Evolutionary conservation across 2,113 vertebrate genomes (phyloP).

Genomic region (Tachysurus fulvidraco): DNA sequence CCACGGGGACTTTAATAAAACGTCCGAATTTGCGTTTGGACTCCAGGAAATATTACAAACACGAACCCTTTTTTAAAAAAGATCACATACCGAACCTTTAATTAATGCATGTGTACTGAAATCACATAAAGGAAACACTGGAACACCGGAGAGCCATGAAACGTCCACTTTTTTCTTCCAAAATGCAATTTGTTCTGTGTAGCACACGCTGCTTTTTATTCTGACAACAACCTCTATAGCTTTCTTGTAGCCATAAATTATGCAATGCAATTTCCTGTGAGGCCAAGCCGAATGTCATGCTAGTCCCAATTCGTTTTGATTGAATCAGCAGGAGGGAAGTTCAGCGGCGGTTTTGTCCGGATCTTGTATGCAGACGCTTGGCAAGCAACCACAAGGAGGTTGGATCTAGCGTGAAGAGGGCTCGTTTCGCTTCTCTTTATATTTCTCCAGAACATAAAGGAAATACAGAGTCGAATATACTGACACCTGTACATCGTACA

Average conservation of each 20-base stretch:
- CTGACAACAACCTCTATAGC: slow-evolving; percentile 39
- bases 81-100: background rate
- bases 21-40: background rate
- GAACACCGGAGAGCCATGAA: too few relatives aligned
- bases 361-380: background rate
- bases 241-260: slow-evolving; percentile 62
- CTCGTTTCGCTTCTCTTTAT: background rate
- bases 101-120: background rate
- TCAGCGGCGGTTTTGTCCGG: background rate
- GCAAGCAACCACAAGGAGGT: background rate
- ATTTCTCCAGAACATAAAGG: background rate
- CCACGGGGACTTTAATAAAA: background rate
- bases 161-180: background rate
- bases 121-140: background rate
- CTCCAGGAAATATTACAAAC: background rate
- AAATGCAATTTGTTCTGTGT: background rate
- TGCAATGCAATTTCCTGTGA: slow-evolving; percentile 62
- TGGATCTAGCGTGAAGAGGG: background rate
- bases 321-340: slow-evolving; percentile 1
- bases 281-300: slow-evolving; percentile 49
- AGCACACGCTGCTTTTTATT: background rate
- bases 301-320: slow-evolving; percentile 32
- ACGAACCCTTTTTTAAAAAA: background rate
- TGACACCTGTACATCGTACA: background rate
- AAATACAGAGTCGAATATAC: background rate